A percentile compares a stretch with the other conserved stretches of the same genome.
phyloP scores from a whole-genome alignment of 2,113 vertebrate genomes.

The Clarias macrocephalus region DNA sequence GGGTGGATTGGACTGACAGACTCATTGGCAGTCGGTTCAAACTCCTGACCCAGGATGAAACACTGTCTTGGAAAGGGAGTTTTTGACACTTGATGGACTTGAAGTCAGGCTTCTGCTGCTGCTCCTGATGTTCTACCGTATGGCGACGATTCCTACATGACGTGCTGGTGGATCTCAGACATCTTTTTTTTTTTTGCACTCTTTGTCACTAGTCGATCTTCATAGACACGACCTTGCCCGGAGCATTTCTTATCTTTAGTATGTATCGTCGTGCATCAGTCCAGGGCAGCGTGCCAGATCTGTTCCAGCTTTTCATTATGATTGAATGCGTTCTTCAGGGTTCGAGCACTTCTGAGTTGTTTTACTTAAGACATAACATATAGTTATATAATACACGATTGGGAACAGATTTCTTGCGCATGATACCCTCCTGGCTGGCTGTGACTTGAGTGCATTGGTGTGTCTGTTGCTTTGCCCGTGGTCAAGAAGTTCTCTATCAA shows the following conservation, averaged over 20 bases:
- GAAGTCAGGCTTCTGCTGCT: background rate
- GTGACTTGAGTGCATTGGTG: background rate
- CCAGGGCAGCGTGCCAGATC: background rate
- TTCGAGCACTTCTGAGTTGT: background rate
- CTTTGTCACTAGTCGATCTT: background rate
- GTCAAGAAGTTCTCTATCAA: background rate
- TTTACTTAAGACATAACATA: background rate
- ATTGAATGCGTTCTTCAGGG: background rate
- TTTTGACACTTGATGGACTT: background rate
- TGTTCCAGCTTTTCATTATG: background rate
- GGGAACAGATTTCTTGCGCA: background rate
- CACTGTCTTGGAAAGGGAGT: background rate
- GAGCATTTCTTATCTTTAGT: background rate
- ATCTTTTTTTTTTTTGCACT: background rate
- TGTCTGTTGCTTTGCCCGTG: background rate
- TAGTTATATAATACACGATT: no score
- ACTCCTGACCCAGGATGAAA: background rate
- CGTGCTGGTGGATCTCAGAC: background rate
- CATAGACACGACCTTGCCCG: background rate
- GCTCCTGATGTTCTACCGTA: background rate
- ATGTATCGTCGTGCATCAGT: background rate
- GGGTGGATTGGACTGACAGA: constrained; percentile 6
- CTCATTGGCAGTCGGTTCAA: background rate
- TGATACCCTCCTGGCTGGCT: background rate
- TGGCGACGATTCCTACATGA: background rate